Evolutionary conservation across 2,888 invertebrate species (phyloP).

Genomic region (Lamproptera curius): DNA sequence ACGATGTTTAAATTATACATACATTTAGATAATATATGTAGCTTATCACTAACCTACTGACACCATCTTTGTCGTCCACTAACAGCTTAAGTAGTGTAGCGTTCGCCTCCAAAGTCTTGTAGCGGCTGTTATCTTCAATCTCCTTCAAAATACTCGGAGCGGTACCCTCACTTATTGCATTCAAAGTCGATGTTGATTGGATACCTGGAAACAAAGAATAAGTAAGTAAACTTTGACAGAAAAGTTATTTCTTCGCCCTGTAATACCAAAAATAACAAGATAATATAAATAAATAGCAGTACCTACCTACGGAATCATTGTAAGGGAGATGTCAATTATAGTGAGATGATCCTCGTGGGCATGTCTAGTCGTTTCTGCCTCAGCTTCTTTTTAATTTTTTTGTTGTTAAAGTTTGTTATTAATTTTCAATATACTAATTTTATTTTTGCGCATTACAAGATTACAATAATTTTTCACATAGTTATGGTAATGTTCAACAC

Average conservation of each 20-base stretch:
- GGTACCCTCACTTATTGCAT: slow-evolving; percentile 36
- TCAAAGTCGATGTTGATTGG: slow-evolving; percentile 39
- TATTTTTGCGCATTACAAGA: too few relatives aligned
- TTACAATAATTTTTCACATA: too few relatives aligned
- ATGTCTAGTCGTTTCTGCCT: neutral
- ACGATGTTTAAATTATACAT: too few relatives aligned
- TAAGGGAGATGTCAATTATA: too few relatives aligned
- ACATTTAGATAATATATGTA: slow-evolving; percentile 3
- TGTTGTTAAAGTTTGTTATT: too few relatives aligned
- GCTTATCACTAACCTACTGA: slow-evolving; percentile 51
- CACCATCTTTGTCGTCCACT: slow-evolving; percentile 66
- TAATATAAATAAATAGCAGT: neutral
- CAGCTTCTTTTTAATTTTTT: too few relatives aligned
- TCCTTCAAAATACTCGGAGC: slow-evolving; percentile 56
- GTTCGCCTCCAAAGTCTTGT: slow-evolving; percentile 70
- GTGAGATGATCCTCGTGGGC: too few relatives aligned
- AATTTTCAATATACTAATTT: too few relatives aligned
- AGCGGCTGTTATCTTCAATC: slow-evolving; percentile 70
- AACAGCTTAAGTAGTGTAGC: slow-evolving; percentile 64
- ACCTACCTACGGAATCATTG: too few relatives aligned
- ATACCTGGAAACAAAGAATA: slow-evolving; percentile 35
- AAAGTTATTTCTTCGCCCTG: too few relatives aligned
- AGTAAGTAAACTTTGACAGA: neutral
- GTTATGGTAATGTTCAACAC: too few relatives aligned
- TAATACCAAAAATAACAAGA: too few relatives aligned